Evolutionary conservation across 2,797 vertebrate species (phyloP).

Genomic region (Pseudochirops corinnae): DNA sequence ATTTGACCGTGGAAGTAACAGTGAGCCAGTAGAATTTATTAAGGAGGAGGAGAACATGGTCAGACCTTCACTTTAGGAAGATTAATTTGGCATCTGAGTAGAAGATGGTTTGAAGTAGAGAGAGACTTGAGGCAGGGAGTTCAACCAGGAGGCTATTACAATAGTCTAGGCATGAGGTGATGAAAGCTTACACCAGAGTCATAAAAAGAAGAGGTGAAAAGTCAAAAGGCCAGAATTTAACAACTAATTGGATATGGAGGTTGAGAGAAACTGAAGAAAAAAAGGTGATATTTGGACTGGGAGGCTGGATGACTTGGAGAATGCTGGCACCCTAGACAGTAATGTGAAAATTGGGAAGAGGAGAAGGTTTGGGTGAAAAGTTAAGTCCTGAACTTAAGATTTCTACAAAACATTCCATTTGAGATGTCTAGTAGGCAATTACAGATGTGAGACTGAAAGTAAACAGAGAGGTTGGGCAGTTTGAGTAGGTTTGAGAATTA

Average conservation of each 20-base stretch:
- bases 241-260: neutral
- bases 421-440: neutral
- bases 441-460: neutral
- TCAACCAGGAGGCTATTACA: neutral
- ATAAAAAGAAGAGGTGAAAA: neutral
- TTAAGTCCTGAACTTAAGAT: neutral
- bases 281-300: neutral
- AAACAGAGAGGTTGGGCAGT: neutral
- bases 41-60: neutral
- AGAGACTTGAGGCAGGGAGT: neutral
- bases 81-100: neutral
- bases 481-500: neutral
- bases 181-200: neutral
- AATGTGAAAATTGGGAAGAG: neutral
- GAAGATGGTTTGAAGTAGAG: neutral
- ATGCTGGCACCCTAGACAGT: neutral
- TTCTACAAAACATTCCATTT: neutral
- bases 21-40: neutral
- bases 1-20: neutral
- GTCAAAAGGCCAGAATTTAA: neutral
- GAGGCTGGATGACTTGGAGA: neutral
- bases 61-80: neutral
- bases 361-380: neutral
- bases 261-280: neutral
- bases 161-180: neutral